Evolutionary conservation across 64 coral and sea anemone genomes (phyloP).

Genomic region (Porites australiensis): DNA sequence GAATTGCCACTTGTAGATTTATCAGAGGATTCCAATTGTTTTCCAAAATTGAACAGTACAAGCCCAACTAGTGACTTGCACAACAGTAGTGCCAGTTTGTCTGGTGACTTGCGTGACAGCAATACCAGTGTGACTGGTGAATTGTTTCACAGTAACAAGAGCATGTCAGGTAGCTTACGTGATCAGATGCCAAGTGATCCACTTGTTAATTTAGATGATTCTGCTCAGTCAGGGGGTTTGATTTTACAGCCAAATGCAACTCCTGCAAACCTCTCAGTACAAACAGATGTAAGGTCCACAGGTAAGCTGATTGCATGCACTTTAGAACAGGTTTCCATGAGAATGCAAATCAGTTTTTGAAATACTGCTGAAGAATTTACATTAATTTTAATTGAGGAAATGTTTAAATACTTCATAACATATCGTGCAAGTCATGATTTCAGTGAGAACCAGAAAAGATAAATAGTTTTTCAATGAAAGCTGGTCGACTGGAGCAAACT

Average conservation of each 20-base stretch:
- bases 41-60: background rate
- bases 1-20: conserved; percentile 7
- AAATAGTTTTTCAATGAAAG: too few relatives aligned
- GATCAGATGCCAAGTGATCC: background rate
- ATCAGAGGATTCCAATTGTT: conserved; percentile 2
- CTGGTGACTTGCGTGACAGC: background rate
- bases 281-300: background rate
- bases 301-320: background rate
- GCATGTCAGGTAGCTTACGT: background rate
- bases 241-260: background rate
- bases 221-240: background rate
- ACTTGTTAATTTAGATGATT: background rate
- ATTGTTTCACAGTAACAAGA: background rate
- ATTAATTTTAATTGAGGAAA: too few relatives aligned
- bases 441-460: too few relatives aligned
- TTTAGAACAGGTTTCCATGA: too few relatives aligned
- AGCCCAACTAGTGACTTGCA: background rate
- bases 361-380: too few relatives aligned
- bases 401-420: too few relatives aligned
- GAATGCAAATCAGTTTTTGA: too few relatives aligned
- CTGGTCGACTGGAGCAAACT: too few relatives aligned
- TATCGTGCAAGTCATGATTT: too few relatives aligned
- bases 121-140: background rate
- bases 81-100: background rate
- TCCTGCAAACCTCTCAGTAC: background rate